Evolutionary conservation across 2,888 invertebrate genomes (phyloP), one percentile per base, ranked within the genome.

Genomic region (Pyrrhosoma nymphula): DNA sequence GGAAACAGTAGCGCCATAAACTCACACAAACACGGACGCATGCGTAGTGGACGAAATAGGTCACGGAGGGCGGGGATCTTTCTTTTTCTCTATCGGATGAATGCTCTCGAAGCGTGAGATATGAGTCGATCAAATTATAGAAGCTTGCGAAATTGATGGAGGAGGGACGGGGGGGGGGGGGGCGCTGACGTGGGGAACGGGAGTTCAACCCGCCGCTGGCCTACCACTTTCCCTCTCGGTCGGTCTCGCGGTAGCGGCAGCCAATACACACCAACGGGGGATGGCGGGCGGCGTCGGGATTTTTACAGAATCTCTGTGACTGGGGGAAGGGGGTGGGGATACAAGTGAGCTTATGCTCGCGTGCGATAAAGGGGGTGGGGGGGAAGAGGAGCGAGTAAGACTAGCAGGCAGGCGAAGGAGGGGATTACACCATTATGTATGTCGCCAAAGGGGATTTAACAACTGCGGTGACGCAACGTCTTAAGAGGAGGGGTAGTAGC

Each of bases 101-200:
- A 82, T n/a, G 30, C 82, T 35, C 30, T 82, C 82, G 82, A 82
- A 14, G 82, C 82, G 82, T 82, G 82, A 82, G 82, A 82, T 82
- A 82, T 35, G 82, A 35, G 30, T 82, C 82, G 82, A 82, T 82
- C 82, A 18, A 82, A 82, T 82, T 35, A 35, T 8, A 60, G 12
- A 18, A 14, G 35, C 82, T 82, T 82, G 82, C 82, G 82, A 82
- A 82, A 82, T 35, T 3, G 35, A 30, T 35, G 12, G 12, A 16
- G 4, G 69, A 6, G 14, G 35, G 35, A 35, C 10, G 1, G 82
- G 12, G 16, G 26, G n/a, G 30, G 16, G 82, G 35, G 82, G 16
- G 35, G 20, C 18, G 60, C 60, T 1, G 60, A n/a, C n/a, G 20
- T 8, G 60, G 60, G 60, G 60, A 60, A 20, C 18, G 20, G 60